Base-by-base conservation (phyloP, 2,888 invertebrate genomes). In the Agonopterix heracliana region DNA sequence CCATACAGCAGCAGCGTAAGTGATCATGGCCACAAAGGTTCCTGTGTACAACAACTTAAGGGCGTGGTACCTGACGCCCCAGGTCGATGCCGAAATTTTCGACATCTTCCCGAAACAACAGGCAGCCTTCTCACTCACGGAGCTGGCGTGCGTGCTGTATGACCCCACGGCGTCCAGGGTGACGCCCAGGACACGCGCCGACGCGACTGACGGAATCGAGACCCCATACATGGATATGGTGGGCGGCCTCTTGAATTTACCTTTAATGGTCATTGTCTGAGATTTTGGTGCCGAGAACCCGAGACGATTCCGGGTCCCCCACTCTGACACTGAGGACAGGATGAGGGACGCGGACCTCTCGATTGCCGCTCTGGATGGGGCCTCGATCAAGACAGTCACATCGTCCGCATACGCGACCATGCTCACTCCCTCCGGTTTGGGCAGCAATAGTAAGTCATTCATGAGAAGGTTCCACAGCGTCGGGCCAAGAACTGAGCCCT, bases 361-460 rank as follows among this genome's bases (percentile, higher is more conserved):
- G 36, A 10, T 58, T 51, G 1, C 49, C 9, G 0, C 59, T 50
- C 53, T 53, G 59, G 1, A 67, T 46, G 2, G 9, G 5, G 7
- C 35, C 35, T 35, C 36, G 36, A 36, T 36, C 10, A 61, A n/a
- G 0, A 65, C 2, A 1, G 61, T 59, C 0, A 63, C 55, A 13
- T 66, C 63, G 10, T 66, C 61, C 0, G 64, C 64, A 46, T 61
- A 65, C 0, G 65, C 63, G 0, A 61, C 41, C 36, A 57, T 1
- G 1, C 38, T 36, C 0, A 54, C 51, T 0, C 55, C 57, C 7
- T n/a, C 42, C 0, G 61, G 61, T 5, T 17, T 17, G 3, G 63
- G 60, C 2, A 64, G 8, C 1, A 51, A 38, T 9, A 66, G 51
- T 35, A 65, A 42, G 48, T 66, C 64, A 14, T 63, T 57, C 35